Evolutionary conservation across 1,140 invertebrate species (phyloP).

Genomic region (Frieseomelitta varia): DNA sequence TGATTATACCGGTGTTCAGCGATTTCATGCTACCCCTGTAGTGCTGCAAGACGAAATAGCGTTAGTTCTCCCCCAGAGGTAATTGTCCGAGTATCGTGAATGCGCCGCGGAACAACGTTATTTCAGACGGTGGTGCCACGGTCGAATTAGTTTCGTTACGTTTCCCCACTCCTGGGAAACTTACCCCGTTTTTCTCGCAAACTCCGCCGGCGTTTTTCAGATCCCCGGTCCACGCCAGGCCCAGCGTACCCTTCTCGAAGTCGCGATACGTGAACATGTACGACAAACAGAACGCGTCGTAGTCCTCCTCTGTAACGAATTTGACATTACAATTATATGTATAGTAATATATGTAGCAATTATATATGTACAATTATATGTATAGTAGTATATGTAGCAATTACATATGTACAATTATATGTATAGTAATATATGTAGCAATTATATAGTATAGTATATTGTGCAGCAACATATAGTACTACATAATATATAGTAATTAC

Average conservation of each 20-base stretch:
- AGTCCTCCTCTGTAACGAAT: slow-evolving; percentile 91
- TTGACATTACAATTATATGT: neutral
- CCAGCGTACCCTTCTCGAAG: slow-evolving; percentile 98
- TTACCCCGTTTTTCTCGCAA: slow-evolving; percentile 95
- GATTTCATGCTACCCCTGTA: slow-evolving; percentile 97
- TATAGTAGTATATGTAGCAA: too few species aligned
- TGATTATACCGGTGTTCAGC: slow-evolving; percentile 98
- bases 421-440: too few species aligned
- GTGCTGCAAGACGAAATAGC: slow-evolving; percentile 85
- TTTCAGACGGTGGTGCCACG: neutral
- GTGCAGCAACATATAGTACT: too few species aligned
- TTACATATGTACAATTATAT: too few species aligned
- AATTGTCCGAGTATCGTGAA: slow-evolving; percentile 18
- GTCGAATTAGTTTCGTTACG: neutral
- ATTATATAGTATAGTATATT: too few species aligned
- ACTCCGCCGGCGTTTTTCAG: slow-evolving; percentile 96
- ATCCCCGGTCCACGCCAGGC: slow-evolving; percentile 98
- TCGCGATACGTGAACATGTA: slow-evolving; percentile 99
- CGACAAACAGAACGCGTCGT: slow-evolving; percentile 98
- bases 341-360: too few species aligned
- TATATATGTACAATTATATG: too few species aligned
- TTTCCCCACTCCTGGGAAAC: slow-evolving; percentile 57
- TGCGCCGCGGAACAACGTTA: slow-evolving; percentile 1
- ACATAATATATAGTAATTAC: too few species aligned
- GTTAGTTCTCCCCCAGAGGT: slow-evolving; percentile 19